Conservation (phyloP, 2,888 invertebrate species). For the Sphinx pinastri region DNA sequence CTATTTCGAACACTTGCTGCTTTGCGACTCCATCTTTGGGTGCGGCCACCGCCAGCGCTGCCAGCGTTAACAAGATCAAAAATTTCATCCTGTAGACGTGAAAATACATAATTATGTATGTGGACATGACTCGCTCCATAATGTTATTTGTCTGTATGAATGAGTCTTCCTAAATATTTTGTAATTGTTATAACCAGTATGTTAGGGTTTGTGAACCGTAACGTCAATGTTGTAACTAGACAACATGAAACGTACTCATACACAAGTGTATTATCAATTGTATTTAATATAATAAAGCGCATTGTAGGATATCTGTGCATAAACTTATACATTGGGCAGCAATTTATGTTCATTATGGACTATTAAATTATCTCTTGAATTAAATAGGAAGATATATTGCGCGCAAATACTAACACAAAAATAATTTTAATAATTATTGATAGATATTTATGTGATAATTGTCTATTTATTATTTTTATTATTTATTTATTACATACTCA, state of each 20-base stretch:
- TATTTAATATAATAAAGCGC: no score
- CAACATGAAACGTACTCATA: neutral
- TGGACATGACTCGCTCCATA: neutral
- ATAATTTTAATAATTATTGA: no score
- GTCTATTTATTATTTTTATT: no score
- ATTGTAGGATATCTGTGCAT: no score
- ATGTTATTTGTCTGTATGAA: neutral
- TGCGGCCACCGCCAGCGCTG: slow-evolving; percentile 20
- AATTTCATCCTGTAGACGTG: slow-evolving; percentile 28
- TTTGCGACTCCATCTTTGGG: slow-evolving; percentile 6
- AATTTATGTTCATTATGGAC: no score
- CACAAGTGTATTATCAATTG: no score
- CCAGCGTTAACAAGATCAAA: slow-evolving; percentile 19
- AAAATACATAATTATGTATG: neutral
- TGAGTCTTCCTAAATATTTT: slow-evolving; percentile 1
- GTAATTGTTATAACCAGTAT: neutral
- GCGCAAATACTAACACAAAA: no score
- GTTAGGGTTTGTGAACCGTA: neutral
- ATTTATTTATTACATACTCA: no score
- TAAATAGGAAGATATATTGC: no score
- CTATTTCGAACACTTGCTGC: neutral
- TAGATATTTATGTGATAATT: no score
- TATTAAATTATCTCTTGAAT: no score
- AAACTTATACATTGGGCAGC: no score
- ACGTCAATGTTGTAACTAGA: neutral